Conservation (phyloP, 2,888 invertebrate species). For the Microctonus aethiopoides region DNA sequence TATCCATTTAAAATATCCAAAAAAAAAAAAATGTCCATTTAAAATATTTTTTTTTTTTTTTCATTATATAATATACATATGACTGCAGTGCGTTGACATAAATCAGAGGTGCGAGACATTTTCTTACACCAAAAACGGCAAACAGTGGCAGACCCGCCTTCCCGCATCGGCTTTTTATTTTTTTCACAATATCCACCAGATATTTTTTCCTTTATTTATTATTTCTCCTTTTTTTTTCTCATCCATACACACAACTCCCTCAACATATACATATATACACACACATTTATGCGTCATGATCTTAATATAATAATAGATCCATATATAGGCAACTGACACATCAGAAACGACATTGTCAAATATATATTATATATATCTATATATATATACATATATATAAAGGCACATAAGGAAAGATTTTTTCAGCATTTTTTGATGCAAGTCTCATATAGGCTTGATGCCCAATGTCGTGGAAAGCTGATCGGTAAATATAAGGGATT, state of each 20-base stretch:
- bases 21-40: background rate
- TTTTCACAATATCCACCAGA: conserved; percentile 29
- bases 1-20: background rate
- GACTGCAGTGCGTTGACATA: conserved; percentile 53
- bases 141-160: conserved; percentile 59
- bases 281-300: too few relatives aligned
- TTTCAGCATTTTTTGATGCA: conserved; percentile 36
- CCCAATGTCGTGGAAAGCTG: conserved; percentile 63
- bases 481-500: conserved; percentile 44
- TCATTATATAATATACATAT: background rate
- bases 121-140: conserved; percentile 49
- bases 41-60: background rate
- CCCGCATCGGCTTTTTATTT: conserved; percentile 49
- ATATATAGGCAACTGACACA: conserved; percentile 26
- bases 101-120: conserved; percentile 51
- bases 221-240: too few relatives aligned
- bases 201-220: conserved; percentile 26
- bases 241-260: too few relatives aligned
- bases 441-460: conserved; percentile 29
- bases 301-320: too few relatives aligned
- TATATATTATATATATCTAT: too few relatives aligned
- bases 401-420: conserved; percentile 36
- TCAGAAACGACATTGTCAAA: conserved; percentile 24
- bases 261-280: too few relatives aligned
- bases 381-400: too few relatives aligned